Evolutionary conservation across 35 echinoderm and acorn worm genomes (phyloP).

Genomic region (Apostichopus californicus): DNA sequence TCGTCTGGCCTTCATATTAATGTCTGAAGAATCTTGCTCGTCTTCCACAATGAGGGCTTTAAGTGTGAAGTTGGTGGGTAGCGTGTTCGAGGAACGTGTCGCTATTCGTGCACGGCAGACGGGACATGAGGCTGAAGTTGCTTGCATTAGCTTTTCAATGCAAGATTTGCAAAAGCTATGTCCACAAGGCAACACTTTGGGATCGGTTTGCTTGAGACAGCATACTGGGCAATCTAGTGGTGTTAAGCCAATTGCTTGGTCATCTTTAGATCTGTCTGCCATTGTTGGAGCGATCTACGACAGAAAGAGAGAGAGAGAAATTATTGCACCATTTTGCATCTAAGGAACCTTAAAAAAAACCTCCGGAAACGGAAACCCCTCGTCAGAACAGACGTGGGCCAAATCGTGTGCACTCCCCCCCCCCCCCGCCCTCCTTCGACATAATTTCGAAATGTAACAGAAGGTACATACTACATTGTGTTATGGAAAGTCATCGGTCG

Average conservation of each 20-base stretch:
- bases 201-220: neutral
- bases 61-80: neutral
- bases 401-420: too few species aligned
- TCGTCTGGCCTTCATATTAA: neutral
- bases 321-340: too few species aligned
- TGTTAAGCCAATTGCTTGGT: too few species aligned
- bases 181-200: neutral
- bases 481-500: too few species aligned
- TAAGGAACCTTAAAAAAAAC: too few species aligned
- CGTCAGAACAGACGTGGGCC: too few species aligned
- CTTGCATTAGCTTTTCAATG: neutral
- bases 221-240: neutral
- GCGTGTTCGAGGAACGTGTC: neutral
- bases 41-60: neutral
- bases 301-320: too few species aligned
- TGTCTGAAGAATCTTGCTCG: neutral
- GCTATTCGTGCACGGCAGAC: neutral
- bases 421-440: too few species aligned
- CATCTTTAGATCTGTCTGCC: too few species aligned
- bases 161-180: slow-evolving; percentile 24
- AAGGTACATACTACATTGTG: too few species aligned
- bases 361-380: too few species aligned
- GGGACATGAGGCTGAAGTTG: neutral
- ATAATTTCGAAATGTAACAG: too few species aligned
- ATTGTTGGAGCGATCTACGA: neutral